phyloP scores from a whole-genome alignment of 2,888 invertebrate genomes.

The Notocelia uddmanniana region DNA sequence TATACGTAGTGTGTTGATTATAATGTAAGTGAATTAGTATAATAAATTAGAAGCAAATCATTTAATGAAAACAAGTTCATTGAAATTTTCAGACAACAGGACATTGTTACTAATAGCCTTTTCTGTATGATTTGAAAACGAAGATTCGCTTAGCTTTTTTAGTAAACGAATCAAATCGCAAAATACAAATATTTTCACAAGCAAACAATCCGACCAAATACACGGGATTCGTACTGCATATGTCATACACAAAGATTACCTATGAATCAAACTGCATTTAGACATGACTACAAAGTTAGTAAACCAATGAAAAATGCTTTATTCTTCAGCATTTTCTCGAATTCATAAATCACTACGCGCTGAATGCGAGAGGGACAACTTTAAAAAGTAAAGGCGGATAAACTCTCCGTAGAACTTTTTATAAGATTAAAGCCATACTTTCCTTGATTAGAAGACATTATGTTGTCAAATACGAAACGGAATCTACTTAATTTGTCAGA shows the following conservation, averaged over 20 bases:
- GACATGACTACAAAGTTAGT: conserved; percentile 68
- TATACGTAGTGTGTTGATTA: background rate
- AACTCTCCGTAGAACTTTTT: conserved; percentile 74
- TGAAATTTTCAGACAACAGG: conserved; percentile 14
- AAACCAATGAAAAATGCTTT: conserved; percentile 72
- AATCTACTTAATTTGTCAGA: conserved; percentile 67
- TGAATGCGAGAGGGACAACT: conserved; percentile 74
- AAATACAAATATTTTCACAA: conserved; percentile 49
- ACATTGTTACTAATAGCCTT: conserved; percentile 31
- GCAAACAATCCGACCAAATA: conserved; percentile 24
- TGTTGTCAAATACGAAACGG: conserved; percentile 74
- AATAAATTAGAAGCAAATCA: background rate
- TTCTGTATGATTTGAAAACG: conserved; percentile 39
- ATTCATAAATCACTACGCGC: conserved; percentile 79
- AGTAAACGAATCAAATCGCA: conserved; percentile 48
- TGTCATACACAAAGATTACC: conserved; percentile 54
- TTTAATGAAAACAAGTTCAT: background rate
- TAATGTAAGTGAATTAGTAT: background rate
- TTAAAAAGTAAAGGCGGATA: conserved; percentile 75
- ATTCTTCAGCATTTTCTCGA: conserved; percentile 75
- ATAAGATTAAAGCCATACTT: conserved; percentile 81
- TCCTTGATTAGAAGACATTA: conserved; percentile 76
- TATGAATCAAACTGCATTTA: conserved; percentile 64
- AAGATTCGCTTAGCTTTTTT: conserved; percentile 40
- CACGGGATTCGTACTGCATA: conserved; percentile 46